A percentile compares a stretch with the other conserved stretches of the same genome.
These are phyloP conservation scores for Laodelphax striatellus DNA, from an alignment of 1,140 invertebrate genomes.

Conservation along the genomic window DNA sequence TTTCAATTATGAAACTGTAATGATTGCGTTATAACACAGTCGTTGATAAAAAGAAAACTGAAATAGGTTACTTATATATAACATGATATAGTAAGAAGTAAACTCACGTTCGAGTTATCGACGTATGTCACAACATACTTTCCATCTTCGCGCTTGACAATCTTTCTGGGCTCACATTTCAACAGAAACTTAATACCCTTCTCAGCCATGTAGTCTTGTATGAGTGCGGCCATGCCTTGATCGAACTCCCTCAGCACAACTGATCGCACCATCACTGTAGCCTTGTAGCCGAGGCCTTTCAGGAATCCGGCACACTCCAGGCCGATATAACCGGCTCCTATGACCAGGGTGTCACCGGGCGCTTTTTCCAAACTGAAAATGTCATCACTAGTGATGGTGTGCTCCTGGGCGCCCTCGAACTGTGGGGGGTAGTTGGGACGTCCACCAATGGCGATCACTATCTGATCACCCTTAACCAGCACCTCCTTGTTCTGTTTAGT, in stretches of 20 bases:
- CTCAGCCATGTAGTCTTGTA: conserved; percentile 73
- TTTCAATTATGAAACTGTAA: too few relatives aligned
- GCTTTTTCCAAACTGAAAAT: conserved; percentile 78
- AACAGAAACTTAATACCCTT: conserved; percentile 76
- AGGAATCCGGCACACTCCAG: conserved; percentile 95
- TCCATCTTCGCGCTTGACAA: conserved; percentile 57
- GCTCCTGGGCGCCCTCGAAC: conserved; percentile 80
- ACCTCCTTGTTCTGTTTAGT: conserved; percentile 69
- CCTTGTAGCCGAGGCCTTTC: conserved; percentile 74
- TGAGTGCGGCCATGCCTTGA: conserved; percentile 85
- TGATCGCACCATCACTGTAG: conserved; percentile 86
- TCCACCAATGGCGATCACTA: conserved; percentile 88
- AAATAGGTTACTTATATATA: too few relatives aligned
- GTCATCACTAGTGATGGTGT: conserved; percentile 92
- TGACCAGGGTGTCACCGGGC: conserved; percentile 88
- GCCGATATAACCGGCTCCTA: conserved; percentile 90
- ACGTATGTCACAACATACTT: conserved; percentile 33
- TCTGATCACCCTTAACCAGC: conserved; percentile 63
- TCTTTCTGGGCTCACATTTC: conserved; percentile 60
- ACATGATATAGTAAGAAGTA: too few relatives aligned
- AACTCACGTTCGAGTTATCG: background rate
- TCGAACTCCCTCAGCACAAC: conserved; percentile 92
- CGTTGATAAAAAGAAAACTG: too few relatives aligned
- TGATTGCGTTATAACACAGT: too few relatives aligned
- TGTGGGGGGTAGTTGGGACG: conserved; percentile 68